phyloP scores from a whole-genome alignment of 2,888 invertebrate genomes.

The Polymixis lichenea region DNA sequence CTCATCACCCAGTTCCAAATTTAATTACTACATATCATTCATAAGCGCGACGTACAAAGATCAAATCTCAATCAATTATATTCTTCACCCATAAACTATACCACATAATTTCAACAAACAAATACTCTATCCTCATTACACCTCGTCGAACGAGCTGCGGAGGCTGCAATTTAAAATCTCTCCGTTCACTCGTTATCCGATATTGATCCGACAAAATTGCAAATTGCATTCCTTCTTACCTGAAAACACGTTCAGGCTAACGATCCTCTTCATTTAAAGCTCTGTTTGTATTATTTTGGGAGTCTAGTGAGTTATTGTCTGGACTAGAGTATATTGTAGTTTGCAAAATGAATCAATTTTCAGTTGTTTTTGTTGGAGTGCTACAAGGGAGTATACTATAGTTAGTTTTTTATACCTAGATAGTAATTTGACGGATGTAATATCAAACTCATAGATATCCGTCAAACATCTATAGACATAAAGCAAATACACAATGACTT shows the following conservation, averaged over 20 bases:
- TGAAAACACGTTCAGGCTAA: slow-evolving; percentile 54
- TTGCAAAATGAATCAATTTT: not conserved
- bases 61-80: not conserved
- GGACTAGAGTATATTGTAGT: not conserved
- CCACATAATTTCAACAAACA: slow-evolving; percentile 53
- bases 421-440: too few species aligned
- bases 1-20: too few species aligned
- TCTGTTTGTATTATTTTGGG: slow-evolving; percentile 44
- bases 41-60: not conserved
- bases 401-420: too few species aligned
- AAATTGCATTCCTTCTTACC: slow-evolving; percentile 66
- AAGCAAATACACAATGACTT: too few species aligned
- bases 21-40: too few species aligned
- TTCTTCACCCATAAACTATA: not conserved
- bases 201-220: slow-evolving; percentile 71
- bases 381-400: slow-evolving; percentile 6
- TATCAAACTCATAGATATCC: too few species aligned
- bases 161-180: slow-evolving; percentile 68
- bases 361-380: not conserved
- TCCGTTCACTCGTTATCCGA: slow-evolving; percentile 66
- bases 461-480: too few species aligned
- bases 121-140: slow-evolving; percentile 52
- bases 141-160: slow-evolving; percentile 31
- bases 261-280: slow-evolving; percentile 47
- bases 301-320: slow-evolving; percentile 19